phyloP scores from a whole-genome alignment of 2,113 vertebrate genomes.

The Xiphophorus couchianus region DNA sequence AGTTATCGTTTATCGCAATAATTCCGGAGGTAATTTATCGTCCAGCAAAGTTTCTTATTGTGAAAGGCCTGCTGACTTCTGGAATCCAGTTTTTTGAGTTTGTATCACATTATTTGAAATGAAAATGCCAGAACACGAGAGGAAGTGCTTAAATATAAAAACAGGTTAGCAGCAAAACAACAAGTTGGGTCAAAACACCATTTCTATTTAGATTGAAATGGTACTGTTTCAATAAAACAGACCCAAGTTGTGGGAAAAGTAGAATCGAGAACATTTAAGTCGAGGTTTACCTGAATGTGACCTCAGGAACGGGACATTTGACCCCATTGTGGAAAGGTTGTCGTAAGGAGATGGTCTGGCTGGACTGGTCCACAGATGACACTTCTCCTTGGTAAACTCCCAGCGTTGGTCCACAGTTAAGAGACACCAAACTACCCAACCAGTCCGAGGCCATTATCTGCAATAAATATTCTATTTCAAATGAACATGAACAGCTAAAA shows the following conservation, averaged over 20 bases:
- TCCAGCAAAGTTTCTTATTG: too few relatives aligned
- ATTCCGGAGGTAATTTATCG: too few relatives aligned
- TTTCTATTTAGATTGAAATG: neutral
- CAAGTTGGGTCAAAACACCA: neutral
- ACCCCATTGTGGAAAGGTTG: slow-evolving; percentile 97
- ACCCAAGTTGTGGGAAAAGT: neutral
- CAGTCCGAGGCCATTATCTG: slow-evolving; percentile 92
- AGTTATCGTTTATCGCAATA: too few relatives aligned
- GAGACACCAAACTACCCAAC: slow-evolving; percentile 95
- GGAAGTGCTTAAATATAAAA: neutral
- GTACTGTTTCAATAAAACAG: neutral
- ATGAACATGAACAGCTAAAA: neutral
- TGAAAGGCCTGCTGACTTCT: neutral
- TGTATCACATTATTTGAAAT: neutral
- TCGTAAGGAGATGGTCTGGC: slow-evolving; percentile 94
- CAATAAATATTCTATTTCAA: neutral
- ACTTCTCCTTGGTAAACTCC: slow-evolving; percentile 97
- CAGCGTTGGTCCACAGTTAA: slow-evolving; percentile 93
- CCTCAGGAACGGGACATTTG: slow-evolving; percentile 95
- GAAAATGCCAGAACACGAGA: neutral
- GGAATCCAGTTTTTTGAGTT: neutral
- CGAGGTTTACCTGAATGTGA: slow-evolving; percentile 92
- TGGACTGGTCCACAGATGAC: slow-evolving; percentile 92
- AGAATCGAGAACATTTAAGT: neutral
- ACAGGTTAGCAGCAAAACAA: neutral